A percentile compares a stretch with the other conserved stretches of the same genome.
phyloP scores from a whole-genome alignment of 2,113 vertebrate genomes.

The Papio anubis region DNA sequence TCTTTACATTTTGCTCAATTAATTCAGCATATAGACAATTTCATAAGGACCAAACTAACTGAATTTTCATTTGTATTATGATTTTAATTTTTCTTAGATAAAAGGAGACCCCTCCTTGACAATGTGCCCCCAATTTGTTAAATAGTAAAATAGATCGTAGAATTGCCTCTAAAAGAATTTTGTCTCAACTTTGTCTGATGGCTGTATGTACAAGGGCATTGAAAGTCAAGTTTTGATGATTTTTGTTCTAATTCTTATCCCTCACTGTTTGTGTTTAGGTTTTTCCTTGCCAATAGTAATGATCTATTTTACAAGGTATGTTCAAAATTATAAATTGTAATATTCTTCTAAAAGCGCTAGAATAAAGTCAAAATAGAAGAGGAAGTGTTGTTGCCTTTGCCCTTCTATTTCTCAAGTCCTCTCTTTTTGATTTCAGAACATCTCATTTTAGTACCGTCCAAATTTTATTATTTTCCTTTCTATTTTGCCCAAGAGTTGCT shows the following conservation, averaged over 20 bases:
- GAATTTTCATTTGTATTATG: slow-evolving; percentile 37
- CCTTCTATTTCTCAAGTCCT: neutral
- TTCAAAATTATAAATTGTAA: slow-evolving; percentile 19
- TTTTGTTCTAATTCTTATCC: slow-evolving; percentile 26
- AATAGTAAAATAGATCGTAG: slow-evolving; percentile 19
- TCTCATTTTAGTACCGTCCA: neutral
- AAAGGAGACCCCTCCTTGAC: neutral
- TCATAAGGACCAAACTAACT: slow-evolving; percentile 29
- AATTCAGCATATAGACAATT: neutral
- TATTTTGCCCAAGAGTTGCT: neutral
- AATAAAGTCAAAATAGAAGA: slow-evolving; percentile 19
- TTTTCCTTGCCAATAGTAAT: slow-evolving; percentile 34
- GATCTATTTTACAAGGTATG: neutral
- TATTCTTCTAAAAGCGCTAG: slow-evolving; percentile 4
- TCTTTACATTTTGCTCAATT: slow-evolving; percentile 14
- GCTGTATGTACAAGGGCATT: neutral
- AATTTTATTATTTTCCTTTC: slow-evolving; percentile 22
- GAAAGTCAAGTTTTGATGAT: neutral
- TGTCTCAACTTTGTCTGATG: neutral
- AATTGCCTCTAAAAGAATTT: slow-evolving; percentile 28
- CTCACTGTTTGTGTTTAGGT: slow-evolving; percentile 1
- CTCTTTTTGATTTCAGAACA: slow-evolving; percentile 21
- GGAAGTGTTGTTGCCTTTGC: neutral
- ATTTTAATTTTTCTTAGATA: slow-evolving; percentile 26
- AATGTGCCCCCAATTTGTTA: neutral